Evolutionary conservation across 2,797 vertebrate genomes (phyloP).

Genomic region (Potorous gilbertii): DNA sequence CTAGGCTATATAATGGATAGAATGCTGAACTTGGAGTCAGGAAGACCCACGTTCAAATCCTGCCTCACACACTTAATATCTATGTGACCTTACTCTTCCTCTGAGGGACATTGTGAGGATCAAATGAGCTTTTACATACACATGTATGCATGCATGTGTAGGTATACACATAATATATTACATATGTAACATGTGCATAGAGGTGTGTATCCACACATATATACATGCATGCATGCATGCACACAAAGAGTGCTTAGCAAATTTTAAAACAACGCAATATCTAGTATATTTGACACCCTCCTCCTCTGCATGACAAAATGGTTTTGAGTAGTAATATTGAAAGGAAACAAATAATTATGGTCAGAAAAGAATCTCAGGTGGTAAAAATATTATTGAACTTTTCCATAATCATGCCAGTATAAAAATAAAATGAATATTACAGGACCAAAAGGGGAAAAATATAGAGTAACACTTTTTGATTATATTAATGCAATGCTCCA

Average conservation of each 20-base stretch:
- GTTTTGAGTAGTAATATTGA: not conserved
- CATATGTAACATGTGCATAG: no score
- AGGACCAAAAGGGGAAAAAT: not conserved
- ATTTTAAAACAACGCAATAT: not conserved
- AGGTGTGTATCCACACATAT: not conserved
- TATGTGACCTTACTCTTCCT: not conserved
- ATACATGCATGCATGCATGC: not conserved
- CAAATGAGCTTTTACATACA: not conserved
- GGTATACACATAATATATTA: not conserved
- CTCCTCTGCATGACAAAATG: not conserved
- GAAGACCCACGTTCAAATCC: not conserved
- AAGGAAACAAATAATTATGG: not conserved
- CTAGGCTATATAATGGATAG: not conserved
- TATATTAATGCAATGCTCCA: not conserved
- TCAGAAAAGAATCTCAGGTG: not conserved
- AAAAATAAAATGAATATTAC: not conserved
- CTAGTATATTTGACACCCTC: not conserved
- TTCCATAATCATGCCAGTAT: not conserved
- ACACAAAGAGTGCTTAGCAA: not conserved
- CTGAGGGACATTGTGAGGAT: not conserved
- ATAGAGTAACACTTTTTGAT: not conserved
- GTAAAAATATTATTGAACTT: not conserved
- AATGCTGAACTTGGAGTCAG: not conserved
- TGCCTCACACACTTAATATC: not conserved
- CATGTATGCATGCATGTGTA: not conserved